Conservation (phyloP, 2,113 vertebrate genomes). For the Erinaceus europaeus region DNA sequence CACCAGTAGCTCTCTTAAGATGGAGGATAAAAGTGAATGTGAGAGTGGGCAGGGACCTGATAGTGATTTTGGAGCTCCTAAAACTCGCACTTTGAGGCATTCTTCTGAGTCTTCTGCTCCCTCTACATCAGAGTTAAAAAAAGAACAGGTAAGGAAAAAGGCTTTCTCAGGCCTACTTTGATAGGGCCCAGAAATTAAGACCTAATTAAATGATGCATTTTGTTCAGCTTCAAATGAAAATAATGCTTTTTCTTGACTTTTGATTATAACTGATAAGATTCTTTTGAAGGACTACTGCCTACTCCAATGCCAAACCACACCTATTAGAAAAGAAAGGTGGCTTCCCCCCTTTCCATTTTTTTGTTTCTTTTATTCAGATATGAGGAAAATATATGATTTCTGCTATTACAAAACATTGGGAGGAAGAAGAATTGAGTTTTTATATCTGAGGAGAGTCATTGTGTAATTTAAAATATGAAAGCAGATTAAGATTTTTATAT, state of each 20-base stretch:
- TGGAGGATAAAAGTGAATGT: conserved; percentile 8
- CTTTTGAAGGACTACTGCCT: background rate
- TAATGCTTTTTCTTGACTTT: background rate
- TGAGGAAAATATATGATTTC: background rate
- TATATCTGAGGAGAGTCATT: too few species aligned
- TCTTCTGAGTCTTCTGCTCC: background rate
- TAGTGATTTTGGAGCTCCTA: background rate
- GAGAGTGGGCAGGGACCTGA: background rate
- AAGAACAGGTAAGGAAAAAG: conserved; percentile 29
- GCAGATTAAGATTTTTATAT: too few species aligned
- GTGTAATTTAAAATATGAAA: too few species aligned
- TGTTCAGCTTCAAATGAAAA: background rate
- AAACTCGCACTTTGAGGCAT: background rate
- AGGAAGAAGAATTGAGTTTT: background rate
- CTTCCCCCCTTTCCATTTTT: conserved; percentile 8
- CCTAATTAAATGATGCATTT: background rate
- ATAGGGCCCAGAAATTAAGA: background rate
- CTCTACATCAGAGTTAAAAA: background rate
- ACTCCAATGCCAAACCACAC: background rate
- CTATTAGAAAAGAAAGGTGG: background rate
- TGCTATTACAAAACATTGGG: background rate
- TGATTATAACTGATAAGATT: background rate
- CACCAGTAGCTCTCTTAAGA: background rate
- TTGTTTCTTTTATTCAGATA: conserved; percentile 6
- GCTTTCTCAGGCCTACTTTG: background rate